Percentiles rank a stretch among this genome's conserved stretches.
phyloP scores from a whole-genome alignment of 1,140 invertebrate species.

The Leptinotarsa texana region DNA sequence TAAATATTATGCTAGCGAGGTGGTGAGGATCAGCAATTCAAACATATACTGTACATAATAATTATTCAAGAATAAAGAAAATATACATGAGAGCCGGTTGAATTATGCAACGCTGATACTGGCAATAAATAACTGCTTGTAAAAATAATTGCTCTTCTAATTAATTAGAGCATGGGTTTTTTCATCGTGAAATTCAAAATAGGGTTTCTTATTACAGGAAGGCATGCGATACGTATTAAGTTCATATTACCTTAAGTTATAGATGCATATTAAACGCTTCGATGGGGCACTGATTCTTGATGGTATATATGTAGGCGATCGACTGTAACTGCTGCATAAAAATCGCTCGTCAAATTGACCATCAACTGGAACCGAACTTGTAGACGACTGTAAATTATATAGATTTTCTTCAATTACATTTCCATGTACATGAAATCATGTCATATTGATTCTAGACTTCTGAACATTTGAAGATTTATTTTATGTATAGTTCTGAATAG shows the following conservation, averaged over 20 bases:
- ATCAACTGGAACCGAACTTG: too few species aligned
- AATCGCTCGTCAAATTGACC: too few species aligned
- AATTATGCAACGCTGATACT: constrained; percentile 20
- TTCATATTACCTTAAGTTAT: constrained; percentile 20
- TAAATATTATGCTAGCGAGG: constrained; percentile 25
- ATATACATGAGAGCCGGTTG: constrained; percentile 17
- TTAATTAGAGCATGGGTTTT: constrained; percentile 22
- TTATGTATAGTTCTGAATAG: too few species aligned
- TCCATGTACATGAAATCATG: too few species aligned
- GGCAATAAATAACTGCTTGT: constrained; percentile 22
- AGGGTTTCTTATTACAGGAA: constrained; percentile 15
- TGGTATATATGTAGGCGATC: too few species aligned
- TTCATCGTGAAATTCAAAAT: constrained; percentile 22
- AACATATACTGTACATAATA: constrained; percentile 18
- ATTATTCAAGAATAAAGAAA: constrained; percentile 25
- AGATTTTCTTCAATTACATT: too few species aligned
- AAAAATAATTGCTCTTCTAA: constrained; percentile 20
- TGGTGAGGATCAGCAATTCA: constrained; percentile 14
- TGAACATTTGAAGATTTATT: too few species aligned
- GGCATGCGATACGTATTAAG: constrained; percentile 22
- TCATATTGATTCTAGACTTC: too few species aligned
- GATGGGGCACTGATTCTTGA: too few species aligned
- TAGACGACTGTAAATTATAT: too few species aligned
- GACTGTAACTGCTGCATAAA: too few species aligned
- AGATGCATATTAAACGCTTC: constrained; percentile 17